Conservation (phyloP, 1,140 invertebrate species). For the Chelonus insularis region DNA sequence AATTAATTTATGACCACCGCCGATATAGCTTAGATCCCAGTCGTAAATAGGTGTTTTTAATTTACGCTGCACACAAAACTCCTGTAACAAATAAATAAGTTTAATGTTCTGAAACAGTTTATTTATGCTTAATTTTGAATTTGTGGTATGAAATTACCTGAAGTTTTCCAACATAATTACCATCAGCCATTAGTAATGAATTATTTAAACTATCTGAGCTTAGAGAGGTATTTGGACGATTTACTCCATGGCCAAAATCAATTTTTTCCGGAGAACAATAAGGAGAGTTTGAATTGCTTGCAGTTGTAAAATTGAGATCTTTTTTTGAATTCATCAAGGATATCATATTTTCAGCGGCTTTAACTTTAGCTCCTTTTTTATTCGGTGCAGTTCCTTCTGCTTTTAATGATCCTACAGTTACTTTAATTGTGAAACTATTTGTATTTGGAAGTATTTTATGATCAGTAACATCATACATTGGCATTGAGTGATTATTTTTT, state of each 20-base stretch:
- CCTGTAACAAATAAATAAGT: too few relatives aligned
- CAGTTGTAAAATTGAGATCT: not conserved
- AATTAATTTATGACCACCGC: too few relatives aligned
- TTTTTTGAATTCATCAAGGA: not conserved
- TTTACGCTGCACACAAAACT: too few relatives aligned
- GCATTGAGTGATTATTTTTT: not conserved
- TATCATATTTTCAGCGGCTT: not conserved
- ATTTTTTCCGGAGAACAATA: not conserved
- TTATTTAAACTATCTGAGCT: not conserved
- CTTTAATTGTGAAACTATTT: not conserved
- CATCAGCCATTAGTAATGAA: not conserved
- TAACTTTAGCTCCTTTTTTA: not conserved
- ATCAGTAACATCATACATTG: slow-evolving; percentile 2
- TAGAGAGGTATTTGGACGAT: too few relatives aligned
- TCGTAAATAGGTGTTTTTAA: too few relatives aligned
- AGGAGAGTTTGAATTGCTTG: not conserved
- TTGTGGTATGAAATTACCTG: slow-evolving; percentile 8
- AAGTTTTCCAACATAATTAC: slow-evolving; percentile 3
- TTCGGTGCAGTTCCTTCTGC: not conserved
- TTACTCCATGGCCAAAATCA: not conserved
- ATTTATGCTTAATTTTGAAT: too few relatives aligned
- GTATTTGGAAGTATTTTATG: not conserved
- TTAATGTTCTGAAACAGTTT: too few relatives aligned
- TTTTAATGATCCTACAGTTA: not conserved
- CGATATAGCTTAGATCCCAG: too few relatives aligned